Evolutionary conservation across 2,113 vertebrate species (phyloP).

Genomic region (Bubo blakistoni): DNA sequence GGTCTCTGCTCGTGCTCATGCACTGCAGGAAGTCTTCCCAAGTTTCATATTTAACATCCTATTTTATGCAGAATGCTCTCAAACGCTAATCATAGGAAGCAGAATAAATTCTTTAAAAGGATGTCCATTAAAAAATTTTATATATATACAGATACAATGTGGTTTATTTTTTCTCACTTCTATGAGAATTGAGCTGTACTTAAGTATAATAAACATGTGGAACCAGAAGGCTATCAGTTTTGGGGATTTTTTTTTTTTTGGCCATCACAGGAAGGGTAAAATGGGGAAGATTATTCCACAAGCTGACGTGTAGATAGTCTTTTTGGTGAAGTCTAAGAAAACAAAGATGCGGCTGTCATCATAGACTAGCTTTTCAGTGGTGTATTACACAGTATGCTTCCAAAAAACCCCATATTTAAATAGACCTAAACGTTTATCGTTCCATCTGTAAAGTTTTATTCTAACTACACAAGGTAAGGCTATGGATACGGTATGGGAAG

Average conservation of each 20-base stretch:
- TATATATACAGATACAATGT: fast-evolving
- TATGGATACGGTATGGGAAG: neutral
- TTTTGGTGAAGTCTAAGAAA: neutral
- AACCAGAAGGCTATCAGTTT: neutral
- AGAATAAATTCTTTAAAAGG: neutral
- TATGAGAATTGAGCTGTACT: neutral
- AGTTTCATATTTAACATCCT: neutral
- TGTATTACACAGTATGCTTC: neutral
- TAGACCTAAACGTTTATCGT: neutral
- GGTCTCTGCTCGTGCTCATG: neutral
- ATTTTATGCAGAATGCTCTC: neutral
- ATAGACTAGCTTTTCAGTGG: neutral
- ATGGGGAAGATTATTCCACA: neutral
- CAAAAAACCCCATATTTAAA: neutral
- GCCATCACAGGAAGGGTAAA: neutral
- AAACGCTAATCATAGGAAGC: neutral
- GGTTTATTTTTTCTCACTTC: neutral
- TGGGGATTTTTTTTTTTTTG: neutral
- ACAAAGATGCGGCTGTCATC: neutral
- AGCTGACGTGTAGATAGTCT: neutral
- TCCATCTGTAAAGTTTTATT: neutral
- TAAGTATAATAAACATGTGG: neutral
- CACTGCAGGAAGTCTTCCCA: neutral
- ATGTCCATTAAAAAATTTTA: neutral
- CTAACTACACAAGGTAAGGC: neutral